Base-by-base conservation (phyloP, 2,797 vertebrate species). In the Sebastes vulpes region DNA sequence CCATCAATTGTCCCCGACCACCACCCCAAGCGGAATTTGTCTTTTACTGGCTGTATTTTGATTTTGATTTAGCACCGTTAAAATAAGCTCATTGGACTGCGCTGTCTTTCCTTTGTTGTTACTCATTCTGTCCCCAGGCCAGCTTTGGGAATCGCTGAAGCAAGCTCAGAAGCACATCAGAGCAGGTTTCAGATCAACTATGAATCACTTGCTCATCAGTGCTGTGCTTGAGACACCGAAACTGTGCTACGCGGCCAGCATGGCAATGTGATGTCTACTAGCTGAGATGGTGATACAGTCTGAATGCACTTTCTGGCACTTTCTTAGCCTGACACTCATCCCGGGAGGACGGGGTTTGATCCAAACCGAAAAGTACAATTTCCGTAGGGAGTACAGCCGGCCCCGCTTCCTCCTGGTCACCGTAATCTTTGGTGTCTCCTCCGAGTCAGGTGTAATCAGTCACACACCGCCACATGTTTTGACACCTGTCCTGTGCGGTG, bases 381-480 rank as follows among this genome's bases (percentile, higher is more conserved):
- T 92, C 89, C 89, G 90, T 89, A 86, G 79, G 81, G 84, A 85
- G 82, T 81, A 79, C 72, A 90, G 92, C 78, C 61, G 60, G 79
- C 87, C 79, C 74, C 64, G 79, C 89, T 89, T 85, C 79, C 75
- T 83, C 65, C 83, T 85, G 95, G 93, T 92, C 94, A 92, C 84
- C 31, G 46, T 88, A 92, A 92, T 92, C 87, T 89, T 83, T 80
- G 77, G 88, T 89, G 94, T 95, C 95, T 92, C 77, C 85, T 92
- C 79, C 0, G 46, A 93, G 90, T 94, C 91, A 77, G 84, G 77
- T 89, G 87, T 90, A 93, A 95, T 95, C 94, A 91, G 91, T 95
- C 95, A 94, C 88, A 88, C 80, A n/a, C 53, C 18, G 67, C 88
- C 87, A 85, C 89, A 42, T 92, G 86, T 92, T 96, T 92, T 94